Evolutionary conservation across 2,797 vertebrate species (phyloP).

Genomic region (Sylvia borin): DNA sequence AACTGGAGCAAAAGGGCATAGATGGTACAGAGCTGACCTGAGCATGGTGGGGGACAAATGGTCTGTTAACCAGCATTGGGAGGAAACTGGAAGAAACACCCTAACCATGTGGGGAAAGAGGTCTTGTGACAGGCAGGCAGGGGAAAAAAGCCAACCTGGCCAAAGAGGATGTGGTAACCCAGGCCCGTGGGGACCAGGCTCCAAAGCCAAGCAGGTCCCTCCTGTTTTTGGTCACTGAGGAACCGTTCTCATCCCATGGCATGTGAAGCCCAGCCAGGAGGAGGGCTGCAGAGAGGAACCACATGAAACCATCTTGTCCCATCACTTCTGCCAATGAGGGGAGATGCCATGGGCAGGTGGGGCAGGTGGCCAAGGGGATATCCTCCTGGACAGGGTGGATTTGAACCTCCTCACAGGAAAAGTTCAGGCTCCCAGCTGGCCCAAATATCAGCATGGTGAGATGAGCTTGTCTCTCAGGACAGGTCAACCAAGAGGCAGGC

Average conservation of each 20-base stretch:
- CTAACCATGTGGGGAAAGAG: not conserved
- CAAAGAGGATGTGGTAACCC: not conserved
- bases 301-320: not conserved
- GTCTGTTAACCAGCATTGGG: not conserved
- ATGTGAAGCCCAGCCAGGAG: not conserved
- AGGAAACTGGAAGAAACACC: not conserved
- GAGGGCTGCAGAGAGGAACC: not conserved
- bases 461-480: not conserved
- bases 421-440: not conserved
- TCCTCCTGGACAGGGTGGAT: not conserved
- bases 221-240: not conserved
- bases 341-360: not conserved
- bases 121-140: not conserved
- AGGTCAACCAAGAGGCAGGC: not conserved
- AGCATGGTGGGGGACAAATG: not conserved
- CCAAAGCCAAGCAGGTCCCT: not conserved
- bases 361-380: not conserved
- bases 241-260: not conserved
- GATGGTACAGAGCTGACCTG: not conserved
- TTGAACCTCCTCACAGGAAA: not conserved
- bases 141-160: not conserved
- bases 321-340: not conserved
- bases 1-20: not conserved
- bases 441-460: not conserved
- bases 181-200: not conserved